Evolutionary conservation across 2,888 invertebrate genomes (phyloP).

Genomic region (Cephus rjabovi): DNA sequence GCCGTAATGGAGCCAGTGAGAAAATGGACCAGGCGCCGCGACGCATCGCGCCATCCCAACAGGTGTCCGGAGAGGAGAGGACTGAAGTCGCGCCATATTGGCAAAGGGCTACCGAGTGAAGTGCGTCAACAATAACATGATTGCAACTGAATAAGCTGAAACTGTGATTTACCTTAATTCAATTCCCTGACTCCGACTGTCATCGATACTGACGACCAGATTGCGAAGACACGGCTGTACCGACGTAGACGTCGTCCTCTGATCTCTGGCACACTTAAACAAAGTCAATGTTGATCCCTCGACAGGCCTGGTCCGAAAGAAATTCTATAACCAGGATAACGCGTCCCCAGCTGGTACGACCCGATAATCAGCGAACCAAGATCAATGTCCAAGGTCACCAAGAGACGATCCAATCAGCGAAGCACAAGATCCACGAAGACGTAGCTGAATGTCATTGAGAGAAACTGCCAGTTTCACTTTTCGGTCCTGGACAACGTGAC

Average conservation of each 20-base stretch:
- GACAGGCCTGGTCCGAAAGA: neutral
- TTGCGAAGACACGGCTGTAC: conserved; percentile 49
- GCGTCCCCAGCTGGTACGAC: neutral
- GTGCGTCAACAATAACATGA: neutral
- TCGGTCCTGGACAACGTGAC: neutral
- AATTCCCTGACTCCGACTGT: conserved; percentile 49
- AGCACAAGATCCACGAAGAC: neutral
- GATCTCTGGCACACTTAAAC: conserved; percentile 51
- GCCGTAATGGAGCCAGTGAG: neutral
- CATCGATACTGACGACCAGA: conserved; percentile 58
- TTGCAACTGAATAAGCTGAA: too few relatives aligned
- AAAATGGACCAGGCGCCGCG: neutral
- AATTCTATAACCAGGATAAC: neutral
- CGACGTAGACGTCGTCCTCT: conserved; percentile 25
- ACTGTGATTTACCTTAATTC: conserved; percentile 50
- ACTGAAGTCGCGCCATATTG: neutral
- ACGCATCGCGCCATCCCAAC: neutral
- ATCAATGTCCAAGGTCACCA: neutral
- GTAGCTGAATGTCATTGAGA: neutral
- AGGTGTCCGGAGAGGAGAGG: neutral
- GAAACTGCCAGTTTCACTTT: neutral
- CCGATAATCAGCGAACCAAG: neutral
- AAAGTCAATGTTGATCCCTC: conserved; percentile 40
- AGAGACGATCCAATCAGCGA: neutral
- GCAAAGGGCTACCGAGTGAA: neutral